Conservation (phyloP, 2,113 vertebrate species). For the Scopus umbretta region DNA sequence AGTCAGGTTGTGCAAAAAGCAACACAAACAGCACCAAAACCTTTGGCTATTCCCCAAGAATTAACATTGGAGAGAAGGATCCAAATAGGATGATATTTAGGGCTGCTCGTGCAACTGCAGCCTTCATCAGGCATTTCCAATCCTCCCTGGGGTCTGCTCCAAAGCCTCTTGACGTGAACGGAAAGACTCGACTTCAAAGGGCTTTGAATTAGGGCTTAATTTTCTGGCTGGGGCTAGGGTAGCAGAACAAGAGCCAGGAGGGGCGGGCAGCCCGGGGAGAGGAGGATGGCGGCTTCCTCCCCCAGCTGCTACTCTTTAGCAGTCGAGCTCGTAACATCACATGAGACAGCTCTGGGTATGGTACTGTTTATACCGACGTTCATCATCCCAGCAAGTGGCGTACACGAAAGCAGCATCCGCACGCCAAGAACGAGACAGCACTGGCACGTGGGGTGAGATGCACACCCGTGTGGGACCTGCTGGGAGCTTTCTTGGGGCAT, state of each 20-base stretch:
- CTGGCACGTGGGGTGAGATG: fast-evolving
- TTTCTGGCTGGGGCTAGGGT: background rate
- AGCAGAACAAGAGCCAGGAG: background rate
- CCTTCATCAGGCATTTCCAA: background rate
- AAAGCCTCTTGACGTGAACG: background rate
- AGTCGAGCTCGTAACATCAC: background rate
- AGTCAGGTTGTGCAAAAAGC: background rate
- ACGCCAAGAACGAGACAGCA: fast-evolving
- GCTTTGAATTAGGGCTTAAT: background rate
- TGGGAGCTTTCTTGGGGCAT: background rate
- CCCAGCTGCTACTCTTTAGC: background rate
- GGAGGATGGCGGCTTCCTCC: background rate
- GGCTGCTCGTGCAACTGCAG: background rate
- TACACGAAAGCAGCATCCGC: background rate
- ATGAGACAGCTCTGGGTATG: background rate
- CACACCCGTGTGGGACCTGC: background rate
- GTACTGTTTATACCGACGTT: background rate
- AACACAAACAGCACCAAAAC: background rate
- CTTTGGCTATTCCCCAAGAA: background rate
- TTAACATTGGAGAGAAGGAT: background rate
- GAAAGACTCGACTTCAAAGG: background rate
- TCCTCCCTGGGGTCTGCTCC: background rate
- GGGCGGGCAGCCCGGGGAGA: fast-evolving
- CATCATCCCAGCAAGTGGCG: background rate
- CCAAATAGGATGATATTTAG: background rate